Base-by-base conservation (phyloP, 2,888 invertebrate genomes). In the Frankliniella fusca region DNA sequence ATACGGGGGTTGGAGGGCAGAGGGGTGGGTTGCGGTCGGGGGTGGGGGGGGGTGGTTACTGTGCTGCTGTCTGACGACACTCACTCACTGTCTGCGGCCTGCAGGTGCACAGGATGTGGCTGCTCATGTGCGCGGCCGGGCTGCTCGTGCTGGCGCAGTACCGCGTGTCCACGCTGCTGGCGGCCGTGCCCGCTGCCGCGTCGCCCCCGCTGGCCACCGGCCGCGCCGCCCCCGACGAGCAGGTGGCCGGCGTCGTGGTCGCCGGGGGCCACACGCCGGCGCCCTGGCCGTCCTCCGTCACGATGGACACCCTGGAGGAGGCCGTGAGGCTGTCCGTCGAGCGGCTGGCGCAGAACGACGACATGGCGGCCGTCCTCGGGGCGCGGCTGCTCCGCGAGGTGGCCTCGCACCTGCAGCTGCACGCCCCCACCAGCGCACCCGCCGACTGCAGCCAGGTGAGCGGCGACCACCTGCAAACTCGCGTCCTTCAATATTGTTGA, bases 101-200 rank as follows among this genome's bases (percentile, higher is more conserved):
- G 11, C 82, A 83, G 84, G 83, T 83, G 70, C 83, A 83, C 61
- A 92, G 92, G 90, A 90, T 92, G 90, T 92, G 92, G 90, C 89
- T 92, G 88, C 89, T 92, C 85, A 90, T 91, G 87, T 89, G 92
- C 87, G 87, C 92, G 87, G 91, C 91, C 86, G 90, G 90, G 84
- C 92, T 91, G 87, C 89, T 92, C 86, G 89, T 92, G 85, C 89
- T 92, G 86, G 91, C 92, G 87, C 92, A 93, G 87, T 92, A 92
- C 87, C 92, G 92, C 86, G 88, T 92, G 86, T 91, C 92, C 81
- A 83, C 83, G 86, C 87, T 84, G 85, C 38, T 86, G 85, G 85
- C 84, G 86, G 86, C 49, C 85, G 83, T 50, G 86, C 86, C 65
- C 83, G 84, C 82, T 85, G 84, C 76, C 82, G 84, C 48, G 84